phyloP scores from a whole-genome alignment of 1,140 invertebrate species.

The Drosophila kepulauana region DNA sequence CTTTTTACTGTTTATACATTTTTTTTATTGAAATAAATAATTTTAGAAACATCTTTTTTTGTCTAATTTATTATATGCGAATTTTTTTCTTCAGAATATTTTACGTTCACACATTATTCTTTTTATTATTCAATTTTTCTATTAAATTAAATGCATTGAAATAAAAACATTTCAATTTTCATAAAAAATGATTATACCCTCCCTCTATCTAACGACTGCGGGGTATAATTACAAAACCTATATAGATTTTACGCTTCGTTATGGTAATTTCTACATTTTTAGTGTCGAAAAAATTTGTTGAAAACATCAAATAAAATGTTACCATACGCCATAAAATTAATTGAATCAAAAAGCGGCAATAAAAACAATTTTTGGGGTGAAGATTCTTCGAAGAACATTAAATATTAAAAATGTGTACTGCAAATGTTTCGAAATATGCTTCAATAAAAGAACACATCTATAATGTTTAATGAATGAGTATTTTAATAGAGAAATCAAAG shows the following conservation, averaged over 20 bases:
- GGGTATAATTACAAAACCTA: background rate
- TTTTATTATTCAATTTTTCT: too few relatives aligned
- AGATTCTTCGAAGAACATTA: slow-evolving; percentile 64
- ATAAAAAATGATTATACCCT: too few relatives aligned
- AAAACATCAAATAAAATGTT: slow-evolving; percentile 77
- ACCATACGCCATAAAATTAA: slow-evolving; percentile 68
- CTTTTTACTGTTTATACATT: too few relatives aligned
- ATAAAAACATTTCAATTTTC: too few relatives aligned
- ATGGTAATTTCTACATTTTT: slow-evolving; percentile 53
- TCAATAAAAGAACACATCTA: slow-evolving; percentile 24
- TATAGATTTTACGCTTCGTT: slow-evolving; percentile 15
- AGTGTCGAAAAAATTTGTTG: slow-evolving; percentile 61
- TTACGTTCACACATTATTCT: too few relatives aligned
- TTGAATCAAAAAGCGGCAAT: slow-evolving; percentile 68
- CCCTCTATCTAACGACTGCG: background rate
- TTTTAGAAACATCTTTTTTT: too few relatives aligned
- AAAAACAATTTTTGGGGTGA: slow-evolving; percentile 26
- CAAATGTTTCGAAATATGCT: slow-evolving; percentile 43
- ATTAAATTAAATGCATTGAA: too few relatives aligned
- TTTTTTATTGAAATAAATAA: too few relatives aligned
- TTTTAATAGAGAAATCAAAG: slow-evolving; percentile 16
- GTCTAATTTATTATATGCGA: too few relatives aligned
- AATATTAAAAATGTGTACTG: slow-evolving; percentile 65
- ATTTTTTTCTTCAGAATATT: too few relatives aligned
- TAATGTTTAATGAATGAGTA: slow-evolving; percentile 21